Evolutionary conservation across 2,113 vertebrate genomes (phyloP).

Genomic region (Plectropomus leopardus): DNA sequence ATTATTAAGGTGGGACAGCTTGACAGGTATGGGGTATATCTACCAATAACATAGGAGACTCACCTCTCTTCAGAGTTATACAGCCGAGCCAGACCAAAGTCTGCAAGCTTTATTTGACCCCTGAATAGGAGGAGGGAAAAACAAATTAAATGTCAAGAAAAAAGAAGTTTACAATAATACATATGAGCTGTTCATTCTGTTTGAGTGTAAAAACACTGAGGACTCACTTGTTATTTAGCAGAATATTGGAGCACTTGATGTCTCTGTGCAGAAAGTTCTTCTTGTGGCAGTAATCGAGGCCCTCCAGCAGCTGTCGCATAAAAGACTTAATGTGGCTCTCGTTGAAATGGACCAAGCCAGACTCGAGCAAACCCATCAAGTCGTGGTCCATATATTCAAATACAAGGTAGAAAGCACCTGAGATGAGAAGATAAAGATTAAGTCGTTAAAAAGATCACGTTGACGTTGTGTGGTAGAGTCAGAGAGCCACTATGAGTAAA

Average conservation of each 20-base stretch:
- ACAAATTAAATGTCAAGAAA: background rate
- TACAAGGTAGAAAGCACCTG: conserved; percentile 98
- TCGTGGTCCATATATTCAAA: conserved; percentile 99
- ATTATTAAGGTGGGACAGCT: background rate
- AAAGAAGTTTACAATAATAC: background rate
- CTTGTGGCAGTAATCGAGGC: conserved; percentile 98
- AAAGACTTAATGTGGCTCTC: conserved; percentile 98
- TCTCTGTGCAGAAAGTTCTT: conserved; percentile 99
- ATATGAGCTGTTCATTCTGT: background rate
- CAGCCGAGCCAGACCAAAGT: conserved; percentile 97
- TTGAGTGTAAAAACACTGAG: background rate
- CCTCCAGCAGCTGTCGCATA: conserved; percentile 98
- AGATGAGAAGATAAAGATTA: background rate
- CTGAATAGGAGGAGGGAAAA: conserved; percentile 78
- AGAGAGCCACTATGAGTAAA: background rate
- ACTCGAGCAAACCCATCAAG: conserved; percentile 98
- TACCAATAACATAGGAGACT: background rate
- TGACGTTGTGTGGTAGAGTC: background rate
- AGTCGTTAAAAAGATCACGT: background rate
- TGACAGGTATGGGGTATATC: background rate
- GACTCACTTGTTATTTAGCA: conserved; percentile 95
- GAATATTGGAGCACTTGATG: conserved; percentile 99
- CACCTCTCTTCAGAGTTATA: conserved; percentile 99
- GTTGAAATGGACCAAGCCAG: conserved; percentile 97
- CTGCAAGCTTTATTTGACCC: conserved; percentile 96